Evolutionary conservation across 2,888 invertebrate species (phyloP).

Genomic region (Arctia plantaginis): DNA sequence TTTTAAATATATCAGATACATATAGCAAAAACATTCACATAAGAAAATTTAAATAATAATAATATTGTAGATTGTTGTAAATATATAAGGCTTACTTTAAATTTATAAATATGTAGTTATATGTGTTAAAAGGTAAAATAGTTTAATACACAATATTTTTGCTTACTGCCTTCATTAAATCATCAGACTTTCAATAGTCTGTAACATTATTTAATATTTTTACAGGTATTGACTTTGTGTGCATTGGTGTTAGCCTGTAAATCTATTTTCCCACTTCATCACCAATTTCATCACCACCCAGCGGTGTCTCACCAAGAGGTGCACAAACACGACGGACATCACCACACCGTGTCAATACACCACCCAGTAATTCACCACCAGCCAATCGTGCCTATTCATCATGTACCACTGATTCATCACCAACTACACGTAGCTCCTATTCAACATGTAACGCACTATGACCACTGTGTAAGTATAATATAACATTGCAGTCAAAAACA

Average conservation of each 20-base stretch:
- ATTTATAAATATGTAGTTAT: too few relatives aligned
- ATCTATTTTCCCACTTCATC: conserved; percentile 75
- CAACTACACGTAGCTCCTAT: conserved; percentile 58
- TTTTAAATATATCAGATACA: too few relatives aligned
- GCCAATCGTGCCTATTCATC: conserved; percentile 61
- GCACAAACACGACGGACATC: conserved; percentile 75
- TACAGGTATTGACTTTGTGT: conserved; percentile 68
- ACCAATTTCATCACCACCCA: conserved; percentile 71
- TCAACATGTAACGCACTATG: conserved; percentile 66
- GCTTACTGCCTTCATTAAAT: not conserved
- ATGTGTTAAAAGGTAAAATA: too few relatives aligned
- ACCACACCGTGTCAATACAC: conserved; percentile 64
- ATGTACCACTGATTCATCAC: conserved; percentile 65
- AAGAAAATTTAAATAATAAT: too few relatives aligned
- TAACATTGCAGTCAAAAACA: not conserved
- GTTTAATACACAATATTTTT: too few relatives aligned
- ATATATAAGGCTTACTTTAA: too few relatives aligned
- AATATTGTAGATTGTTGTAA: too few relatives aligned
- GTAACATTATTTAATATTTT: not conserved
- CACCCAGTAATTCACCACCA: conserved; percentile 66
- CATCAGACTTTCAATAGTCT: not conserved
- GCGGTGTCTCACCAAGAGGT: conserved; percentile 80
- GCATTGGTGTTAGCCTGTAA: conserved; percentile 71
- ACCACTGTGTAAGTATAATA: conserved; percentile 78
- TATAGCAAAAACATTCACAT: too few relatives aligned